Percentiles rank a stretch among this genome's conserved stretches.
Conservation (phyloP, 2,113 vertebrate species). For the Tenebrosternarchus preto region DNA sequence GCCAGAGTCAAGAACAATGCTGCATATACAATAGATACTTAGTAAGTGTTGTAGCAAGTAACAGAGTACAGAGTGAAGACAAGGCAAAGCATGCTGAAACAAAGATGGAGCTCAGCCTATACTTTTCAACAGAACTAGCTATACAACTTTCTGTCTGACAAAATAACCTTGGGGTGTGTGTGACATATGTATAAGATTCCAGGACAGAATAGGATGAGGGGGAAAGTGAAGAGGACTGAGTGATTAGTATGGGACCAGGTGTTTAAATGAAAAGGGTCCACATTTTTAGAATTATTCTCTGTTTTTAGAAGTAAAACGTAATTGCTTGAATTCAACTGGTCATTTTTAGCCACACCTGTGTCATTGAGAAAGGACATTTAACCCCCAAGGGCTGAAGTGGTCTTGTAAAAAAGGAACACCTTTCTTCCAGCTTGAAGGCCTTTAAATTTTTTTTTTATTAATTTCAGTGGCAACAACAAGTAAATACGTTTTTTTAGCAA, state of each 20-base stretch:
- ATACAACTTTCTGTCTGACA: background rate
- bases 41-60: background rate
- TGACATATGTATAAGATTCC: background rate
- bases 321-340: background rate
- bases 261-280: background rate
- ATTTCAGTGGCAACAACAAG: too few relatives aligned
- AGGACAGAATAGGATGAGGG: background rate
- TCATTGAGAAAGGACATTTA: too few relatives aligned
- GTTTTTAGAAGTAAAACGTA: background rate
- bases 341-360: background rate
- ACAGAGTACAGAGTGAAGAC: background rate
- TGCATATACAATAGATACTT: background rate
- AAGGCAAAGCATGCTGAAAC: background rate
- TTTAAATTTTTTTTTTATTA: too few relatives aligned
- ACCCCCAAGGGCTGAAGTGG: too few relatives aligned
- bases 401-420: too few relatives aligned
- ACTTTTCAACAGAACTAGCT: background rate
- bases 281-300: background rate
- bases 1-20: too few relatives aligned
- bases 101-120: background rate
- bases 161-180: background rate
- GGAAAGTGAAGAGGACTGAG: background rate
- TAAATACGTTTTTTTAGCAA: too few relatives aligned
- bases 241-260: conserved; percentile 8
- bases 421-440: too few relatives aligned